Conservation (phyloP, 2,797 vertebrate species). For the Tangara arthus region DNA sequence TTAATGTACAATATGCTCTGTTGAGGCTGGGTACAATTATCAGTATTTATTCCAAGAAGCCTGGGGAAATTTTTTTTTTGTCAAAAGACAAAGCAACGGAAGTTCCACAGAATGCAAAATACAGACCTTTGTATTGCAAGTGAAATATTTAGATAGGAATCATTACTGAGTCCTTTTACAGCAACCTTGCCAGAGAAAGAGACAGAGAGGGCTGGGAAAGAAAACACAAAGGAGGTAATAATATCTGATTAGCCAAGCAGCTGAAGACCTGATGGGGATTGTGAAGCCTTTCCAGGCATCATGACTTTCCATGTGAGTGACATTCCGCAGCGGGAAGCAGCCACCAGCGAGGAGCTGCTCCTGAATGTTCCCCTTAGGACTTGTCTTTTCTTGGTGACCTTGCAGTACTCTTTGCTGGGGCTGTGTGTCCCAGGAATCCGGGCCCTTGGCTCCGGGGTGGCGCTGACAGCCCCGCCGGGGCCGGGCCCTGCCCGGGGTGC, state of each 20-base stretch:
- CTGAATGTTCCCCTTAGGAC: slow-evolving; percentile 47
- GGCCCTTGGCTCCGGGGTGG: neutral
- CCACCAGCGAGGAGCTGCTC: slow-evolving; percentile 53
- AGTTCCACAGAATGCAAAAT: slow-evolving; percentile 56
- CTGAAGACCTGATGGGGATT: slow-evolving; percentile 70
- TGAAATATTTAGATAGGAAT: slow-evolving; percentile 77
- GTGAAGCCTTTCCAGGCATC: slow-evolving; percentile 67
- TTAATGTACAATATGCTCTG: neutral
- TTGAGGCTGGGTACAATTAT: slow-evolving; percentile 24
- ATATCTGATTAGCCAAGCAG: slow-evolving; percentile 73
- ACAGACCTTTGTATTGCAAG: slow-evolving; percentile 66
- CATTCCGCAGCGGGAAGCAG: slow-evolving; percentile 39
- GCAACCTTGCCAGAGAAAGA: slow-evolving; percentile 59
- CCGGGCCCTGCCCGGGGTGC: neutral
- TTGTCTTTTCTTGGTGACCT: slow-evolving; percentile 37
- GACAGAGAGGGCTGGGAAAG: slow-evolving; percentile 18
- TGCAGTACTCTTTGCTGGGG: slow-evolving; percentile 1
- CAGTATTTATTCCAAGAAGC: slow-evolving; percentile 54
- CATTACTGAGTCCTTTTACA: slow-evolving; percentile 62
- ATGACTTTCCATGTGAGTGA: slow-evolving; percentile 51
- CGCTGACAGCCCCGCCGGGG: neutral
- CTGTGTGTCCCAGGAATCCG: neutral
- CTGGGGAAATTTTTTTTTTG: slow-evolving; percentile 25
- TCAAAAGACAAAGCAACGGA: slow-evolving; percentile 45
- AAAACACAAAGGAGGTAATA: slow-evolving; percentile 71